These are phyloP conservation scores for Oppia nitens DNA, from an alignment of 1,140 invertebrate genomes.

Conservation along the genomic window DNA sequence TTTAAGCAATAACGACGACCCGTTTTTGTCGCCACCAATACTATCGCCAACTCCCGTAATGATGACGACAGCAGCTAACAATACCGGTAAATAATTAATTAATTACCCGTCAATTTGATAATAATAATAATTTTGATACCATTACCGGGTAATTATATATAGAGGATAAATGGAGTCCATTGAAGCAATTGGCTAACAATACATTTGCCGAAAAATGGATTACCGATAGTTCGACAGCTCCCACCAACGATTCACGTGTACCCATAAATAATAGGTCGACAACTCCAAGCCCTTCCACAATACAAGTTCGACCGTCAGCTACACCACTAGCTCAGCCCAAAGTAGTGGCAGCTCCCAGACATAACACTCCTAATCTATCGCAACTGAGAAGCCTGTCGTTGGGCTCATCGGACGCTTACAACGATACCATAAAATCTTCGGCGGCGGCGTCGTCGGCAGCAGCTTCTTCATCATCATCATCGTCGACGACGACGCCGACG, in stretches of 20 bases:
- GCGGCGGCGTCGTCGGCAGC: constrained; percentile 14
- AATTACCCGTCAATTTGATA: not conserved
- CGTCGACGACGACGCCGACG: constrained; percentile 9
- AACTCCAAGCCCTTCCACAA: constrained; percentile 13
- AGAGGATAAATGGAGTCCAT: not conserved
- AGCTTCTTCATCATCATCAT: constrained; percentile 16
- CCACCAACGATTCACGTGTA: constrained; percentile 28
- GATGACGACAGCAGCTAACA: not conserved
- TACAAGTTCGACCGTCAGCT: constrained; percentile 20
- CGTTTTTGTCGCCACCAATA: constrained; percentile 22
- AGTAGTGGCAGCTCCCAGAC: constrained; percentile 22
- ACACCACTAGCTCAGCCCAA: too few species aligned
- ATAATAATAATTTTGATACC: not conserved
- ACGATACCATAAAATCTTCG: constrained; percentile 9
- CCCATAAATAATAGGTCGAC: constrained; percentile 17
- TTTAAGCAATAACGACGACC: constrained; percentile 49
- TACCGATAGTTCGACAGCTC: constrained; percentile 19
- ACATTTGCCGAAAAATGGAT: constrained; percentile 40
- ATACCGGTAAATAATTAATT: not conserved
- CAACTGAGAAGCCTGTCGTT: constrained; percentile 43
- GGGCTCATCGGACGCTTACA: constrained; percentile 25
- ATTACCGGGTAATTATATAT: not conserved
- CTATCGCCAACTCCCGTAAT: not conserved
- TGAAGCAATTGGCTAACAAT: constrained; percentile 28
- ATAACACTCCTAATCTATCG: constrained; percentile 32